Conservation (phyloP, 1,140 invertebrate genomes). For the Mercenaria mercenaria region DNA sequence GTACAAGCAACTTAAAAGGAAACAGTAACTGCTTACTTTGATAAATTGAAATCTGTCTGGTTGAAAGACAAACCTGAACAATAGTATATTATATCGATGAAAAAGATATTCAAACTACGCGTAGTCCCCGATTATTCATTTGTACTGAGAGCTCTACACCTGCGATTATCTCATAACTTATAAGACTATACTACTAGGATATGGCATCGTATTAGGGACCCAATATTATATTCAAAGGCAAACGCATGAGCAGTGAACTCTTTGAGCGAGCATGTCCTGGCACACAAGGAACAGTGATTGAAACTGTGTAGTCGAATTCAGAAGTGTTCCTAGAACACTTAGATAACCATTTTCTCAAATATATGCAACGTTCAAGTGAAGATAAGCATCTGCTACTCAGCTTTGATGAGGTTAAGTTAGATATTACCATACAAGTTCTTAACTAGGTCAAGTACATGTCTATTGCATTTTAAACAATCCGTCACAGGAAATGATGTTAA, state of each 20-base stretch:
- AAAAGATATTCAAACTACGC: slow-evolving; percentile 21
- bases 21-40: neutral
- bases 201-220: neutral
- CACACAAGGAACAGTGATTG: neutral
- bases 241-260: neutral
- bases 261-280: neutral
- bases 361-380: neutral
- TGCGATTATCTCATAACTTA: neutral
- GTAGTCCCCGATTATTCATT: neutral
- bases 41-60: neutral
- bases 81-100: slow-evolving; percentile 30
- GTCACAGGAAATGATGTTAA: no score
- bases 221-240: slow-evolving; percentile 31
- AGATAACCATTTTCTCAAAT: neutral
- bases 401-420: neutral
- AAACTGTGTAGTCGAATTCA: neutral
- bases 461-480: no score
- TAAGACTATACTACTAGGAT: neutral
- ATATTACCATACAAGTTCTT: neutral
- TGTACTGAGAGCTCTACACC: neutral
- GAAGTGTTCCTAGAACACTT: neutral
- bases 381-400: neutral
- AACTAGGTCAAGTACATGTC: no score
- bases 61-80: slow-evolving; percentile 28
- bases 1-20: slow-evolving; percentile 9